Evolutionary conservation across 1,140 invertebrate genomes (phyloP), one percentile per base, ranked within the genome.

Genomic region (Oncopodura yosiiana): DNA sequence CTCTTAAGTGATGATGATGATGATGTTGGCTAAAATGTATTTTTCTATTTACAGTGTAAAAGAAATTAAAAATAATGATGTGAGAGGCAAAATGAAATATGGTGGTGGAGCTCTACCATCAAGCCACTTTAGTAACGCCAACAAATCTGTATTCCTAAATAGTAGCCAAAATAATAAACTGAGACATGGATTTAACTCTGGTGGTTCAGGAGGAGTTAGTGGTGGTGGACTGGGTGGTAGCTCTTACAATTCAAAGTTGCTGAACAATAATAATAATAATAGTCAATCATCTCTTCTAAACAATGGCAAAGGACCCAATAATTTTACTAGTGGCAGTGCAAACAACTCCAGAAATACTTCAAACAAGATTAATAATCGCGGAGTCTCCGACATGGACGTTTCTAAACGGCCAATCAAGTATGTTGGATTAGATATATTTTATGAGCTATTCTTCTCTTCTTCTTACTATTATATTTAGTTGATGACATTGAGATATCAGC

Each of bases 51-150:
- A 26, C 74, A 89, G 86, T 72, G 87, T 89, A 64, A 82, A 87
- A 68, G 87, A 89, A 67, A 92, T 94, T 65, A 91, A 93, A 75
- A 78, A 84, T 56, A 87, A 87, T 71, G 84, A 85, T 67, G 83
- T 83, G 61, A 85, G 85, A 70, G 80, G 86, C 60, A 91, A 89
- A 71, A 76, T 83, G 65, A 81, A 73, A 59, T 65, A 61, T 42
- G 61, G 53, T 29, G 34, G 58, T 53, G 26, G 68, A 62, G 57
- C 41, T 59, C 65, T 53, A 64, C 68, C 51, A 63, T 27, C 29
- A 14, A 69, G 60, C 66, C 68, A 65, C 18, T 65, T 64, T 21
- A 16, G 53, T 23, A 49, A 43, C 36, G 12, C 9, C 46, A 19
- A 37, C 23, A 19, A 29, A 9, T 5, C 16, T 34, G 45, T 26